Evolutionary conservation across 1,140 invertebrate species (phyloP).

Genomic region (Psix sp.): DNA sequence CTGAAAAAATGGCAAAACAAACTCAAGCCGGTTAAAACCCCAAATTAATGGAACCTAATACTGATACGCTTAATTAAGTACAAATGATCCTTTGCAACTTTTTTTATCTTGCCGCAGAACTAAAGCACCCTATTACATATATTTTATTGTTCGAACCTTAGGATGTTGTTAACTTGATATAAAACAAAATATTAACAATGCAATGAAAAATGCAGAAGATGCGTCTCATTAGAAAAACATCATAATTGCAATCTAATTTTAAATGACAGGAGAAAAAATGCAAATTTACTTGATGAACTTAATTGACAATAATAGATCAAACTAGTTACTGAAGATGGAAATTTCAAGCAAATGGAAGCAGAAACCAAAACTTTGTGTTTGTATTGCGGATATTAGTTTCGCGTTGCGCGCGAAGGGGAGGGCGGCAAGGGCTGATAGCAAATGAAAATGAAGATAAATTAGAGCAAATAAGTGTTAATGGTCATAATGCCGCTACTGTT

Average conservation of each 20-base stretch:
- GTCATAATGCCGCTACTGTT: conserved; percentile 65
- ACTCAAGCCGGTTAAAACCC: conserved; percentile 19
- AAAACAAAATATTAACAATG: no score
- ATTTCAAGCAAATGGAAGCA: conserved; percentile 7
- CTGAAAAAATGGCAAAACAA: conserved; percentile 24
- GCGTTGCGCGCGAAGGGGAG: conserved; percentile 29
- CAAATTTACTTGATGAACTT: no score
- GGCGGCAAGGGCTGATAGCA: conserved; percentile 33
- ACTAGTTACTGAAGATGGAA: background rate
- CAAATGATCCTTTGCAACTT: conserved; percentile 20
- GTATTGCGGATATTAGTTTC: conserved; percentile 39
- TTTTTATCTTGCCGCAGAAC: conserved; percentile 21
- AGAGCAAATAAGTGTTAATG: conserved; percentile 67
- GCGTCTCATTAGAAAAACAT: no score
- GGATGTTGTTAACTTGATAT: no score
- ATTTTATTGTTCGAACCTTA: no score
- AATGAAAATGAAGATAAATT: conserved; percentile 67
- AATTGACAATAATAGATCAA: no score
- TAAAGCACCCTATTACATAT: conserved; percentile 4
- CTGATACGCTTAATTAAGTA: conserved; percentile 48
- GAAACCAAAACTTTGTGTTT: conserved; percentile 9
- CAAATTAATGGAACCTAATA: conserved; percentile 47
- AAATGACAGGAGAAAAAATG: no score
- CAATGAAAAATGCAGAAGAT: no score
- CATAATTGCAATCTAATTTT: no score